A percentile compares a stretch with the other conserved stretches of the same genome.
Evolutionary conservation across 2,113 vertebrate genomes (phyloP).

Genomic region (Coreoperca whiteheadi): DNA sequence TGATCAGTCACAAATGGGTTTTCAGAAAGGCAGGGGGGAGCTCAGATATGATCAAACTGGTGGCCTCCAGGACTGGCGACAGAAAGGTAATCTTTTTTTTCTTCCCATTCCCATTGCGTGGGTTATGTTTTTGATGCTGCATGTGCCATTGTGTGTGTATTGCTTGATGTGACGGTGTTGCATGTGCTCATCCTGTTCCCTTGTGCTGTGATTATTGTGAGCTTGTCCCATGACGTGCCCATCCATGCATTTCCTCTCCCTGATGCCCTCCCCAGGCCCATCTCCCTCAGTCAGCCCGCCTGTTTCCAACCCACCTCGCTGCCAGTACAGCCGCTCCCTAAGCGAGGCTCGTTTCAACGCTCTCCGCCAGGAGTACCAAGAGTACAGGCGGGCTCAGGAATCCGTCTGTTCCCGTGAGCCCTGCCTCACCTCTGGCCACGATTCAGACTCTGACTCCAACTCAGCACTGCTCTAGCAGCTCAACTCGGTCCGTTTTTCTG

Average conservation of each 20-base stretch:
- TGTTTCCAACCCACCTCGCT: constrained; percentile 68
- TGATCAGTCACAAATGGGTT: constrained; percentile 63
- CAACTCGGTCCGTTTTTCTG: constrained; percentile 70
- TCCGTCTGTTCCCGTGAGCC: constrained; percentile 68
- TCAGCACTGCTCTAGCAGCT: constrained; percentile 83
- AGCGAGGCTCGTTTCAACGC: constrained; percentile 86
- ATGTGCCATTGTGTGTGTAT: constrained; percentile 50
- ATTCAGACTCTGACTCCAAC: constrained; percentile 79
- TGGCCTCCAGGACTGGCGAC: constrained; percentile 78
- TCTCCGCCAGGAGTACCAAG: constrained; percentile 84
- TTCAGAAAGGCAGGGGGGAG: constrained; percentile 48
- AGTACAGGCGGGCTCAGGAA: constrained; percentile 79
- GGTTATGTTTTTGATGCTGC: constrained; percentile 18
- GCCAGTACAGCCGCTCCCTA: constrained; percentile 75
- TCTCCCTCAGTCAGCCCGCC: constrained; percentile 71
- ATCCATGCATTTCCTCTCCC: constrained; percentile 74
- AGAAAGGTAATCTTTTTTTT: constrained; percentile 75
- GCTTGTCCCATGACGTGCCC: constrained; percentile 64
- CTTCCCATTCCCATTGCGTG: not conserved
- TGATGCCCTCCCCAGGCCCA: constrained; percentile 68
- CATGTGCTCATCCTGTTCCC: constrained; percentile 60
- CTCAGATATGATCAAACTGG: constrained; percentile 56
- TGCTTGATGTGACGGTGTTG: constrained; percentile 47
- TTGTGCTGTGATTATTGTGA: constrained; percentile 67
- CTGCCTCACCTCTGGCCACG: constrained; percentile 60